A percentile compares a stretch with the other conserved stretches of the same genome.
phyloP scores from a whole-genome alignment of 2,888 invertebrate genomes.

The Bombylius discolor region DNA sequence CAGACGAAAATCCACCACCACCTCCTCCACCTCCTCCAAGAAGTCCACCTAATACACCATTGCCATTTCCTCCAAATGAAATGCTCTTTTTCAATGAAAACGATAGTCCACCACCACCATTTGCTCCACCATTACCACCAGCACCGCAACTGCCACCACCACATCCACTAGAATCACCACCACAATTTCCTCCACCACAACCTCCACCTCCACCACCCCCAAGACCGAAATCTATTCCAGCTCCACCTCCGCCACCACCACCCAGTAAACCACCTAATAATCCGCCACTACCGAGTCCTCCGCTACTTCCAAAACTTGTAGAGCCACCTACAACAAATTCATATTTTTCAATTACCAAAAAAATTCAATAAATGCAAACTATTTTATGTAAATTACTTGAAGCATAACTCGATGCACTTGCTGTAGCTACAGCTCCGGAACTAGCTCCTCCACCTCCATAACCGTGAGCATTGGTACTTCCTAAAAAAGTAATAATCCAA shows the following conservation, averaged over 20 bases:
- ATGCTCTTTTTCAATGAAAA: too few relatives aligned
- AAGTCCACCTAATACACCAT: neutral
- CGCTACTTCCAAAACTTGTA: constrained; percentile 2
- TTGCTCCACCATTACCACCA: constrained; percentile 3
- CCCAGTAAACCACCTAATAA: neutral
- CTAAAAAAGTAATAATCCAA: too few relatives aligned
- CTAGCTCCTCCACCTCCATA: too few relatives aligned
- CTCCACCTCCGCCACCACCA: neutral
- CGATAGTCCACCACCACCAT: neutral
- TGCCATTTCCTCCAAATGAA: neutral
- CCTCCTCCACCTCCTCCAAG: too few relatives aligned
- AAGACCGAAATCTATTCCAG: neutral
- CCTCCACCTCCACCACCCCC: constrained; percentile 2
- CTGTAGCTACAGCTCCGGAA: too few relatives aligned
- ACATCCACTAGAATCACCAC: constrained; percentile 6
- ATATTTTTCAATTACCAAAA: too few relatives aligned
- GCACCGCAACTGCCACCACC: constrained; percentile 1
- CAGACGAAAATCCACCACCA: too few relatives aligned
- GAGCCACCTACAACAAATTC: constrained; percentile 2
- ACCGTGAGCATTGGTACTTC: too few relatives aligned
- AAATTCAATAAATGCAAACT: too few relatives aligned
- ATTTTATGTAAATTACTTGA: too few relatives aligned
- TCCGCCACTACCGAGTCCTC: constrained; percentile 4
- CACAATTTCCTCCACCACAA: constrained; percentile 5
- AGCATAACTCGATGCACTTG: too few relatives aligned